These are phyloP conservation scores for Spodoptera picta DNA, from an alignment of 2,888 invertebrate species.

Conservation along the genomic window DNA sequence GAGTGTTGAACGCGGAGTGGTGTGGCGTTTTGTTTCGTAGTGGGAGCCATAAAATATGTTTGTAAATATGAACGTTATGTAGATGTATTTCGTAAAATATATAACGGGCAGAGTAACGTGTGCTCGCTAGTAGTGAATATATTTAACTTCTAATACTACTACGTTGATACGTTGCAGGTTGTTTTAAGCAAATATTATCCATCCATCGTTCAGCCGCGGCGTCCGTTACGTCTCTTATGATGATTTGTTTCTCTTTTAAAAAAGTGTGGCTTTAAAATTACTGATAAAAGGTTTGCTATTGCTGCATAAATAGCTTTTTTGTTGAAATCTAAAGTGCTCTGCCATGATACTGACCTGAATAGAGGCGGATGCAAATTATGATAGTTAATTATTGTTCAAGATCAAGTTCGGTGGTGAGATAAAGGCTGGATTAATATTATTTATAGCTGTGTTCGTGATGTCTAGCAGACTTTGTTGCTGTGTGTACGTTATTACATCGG, in stretches of 20 bases:
- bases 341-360: slow-evolving; percentile 44
- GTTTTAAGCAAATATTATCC: slow-evolving; percentile 56
- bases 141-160: slow-evolving; percentile 44
- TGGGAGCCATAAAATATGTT: slow-evolving; percentile 30
- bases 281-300: slow-evolving; percentile 58
- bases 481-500: slow-evolving; percentile 1
- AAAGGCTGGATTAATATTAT: slow-evolving; percentile 25
- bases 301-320: slow-evolving; percentile 53
- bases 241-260: slow-evolving; percentile 54
- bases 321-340: slow-evolving; percentile 55
- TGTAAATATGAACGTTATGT: slow-evolving; percentile 20
- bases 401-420: slow-evolving; percentile 46
- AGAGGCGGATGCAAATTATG: slow-evolving; percentile 40
- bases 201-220: slow-evolving; percentile 54
- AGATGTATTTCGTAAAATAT: slow-evolving; percentile 11
- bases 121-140: slow-evolving; percentile 46
- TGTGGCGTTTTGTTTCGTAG: slow-evolving; percentile 36
- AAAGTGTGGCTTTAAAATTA: slow-evolving; percentile 48
- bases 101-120: slow-evolving; percentile 34
- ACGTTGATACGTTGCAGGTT: slow-evolving; percentile 53
- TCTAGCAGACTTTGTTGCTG: slow-evolving; percentile 9
- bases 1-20: slow-evolving; percentile 7
- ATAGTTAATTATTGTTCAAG: slow-evolving; percentile 37
- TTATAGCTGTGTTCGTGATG: slow-evolving; percentile 7
- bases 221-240: slow-evolving; percentile 45